phyloP scores from a whole-genome alignment of 2,888 invertebrate genomes.

The Nomada fabriciana region DNA sequence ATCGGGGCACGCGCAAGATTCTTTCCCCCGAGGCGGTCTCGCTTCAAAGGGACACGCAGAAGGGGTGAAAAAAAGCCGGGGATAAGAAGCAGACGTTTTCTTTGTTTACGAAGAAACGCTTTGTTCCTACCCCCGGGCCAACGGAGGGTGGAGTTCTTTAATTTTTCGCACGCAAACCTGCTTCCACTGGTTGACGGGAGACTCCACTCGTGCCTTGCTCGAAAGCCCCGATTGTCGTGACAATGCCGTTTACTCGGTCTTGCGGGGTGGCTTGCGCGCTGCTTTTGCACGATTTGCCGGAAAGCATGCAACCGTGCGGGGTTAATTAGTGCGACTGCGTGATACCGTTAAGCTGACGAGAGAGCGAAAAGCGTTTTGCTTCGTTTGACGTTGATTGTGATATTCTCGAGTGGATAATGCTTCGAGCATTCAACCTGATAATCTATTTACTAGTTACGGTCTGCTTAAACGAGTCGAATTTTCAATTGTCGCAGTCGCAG shows the following conservation, averaged over 20 bases:
- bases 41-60: conserved; percentile 28
- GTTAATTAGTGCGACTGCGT: not conserved
- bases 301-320: not conserved
- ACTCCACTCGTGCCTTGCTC: conserved; percentile 5
- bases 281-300: not conserved
- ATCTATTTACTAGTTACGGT: not conserved
- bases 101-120: conserved; percentile 50
- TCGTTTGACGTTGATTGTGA: not conserved
- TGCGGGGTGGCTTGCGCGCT: not conserved
- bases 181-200: conserved; percentile 17
- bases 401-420: no score
- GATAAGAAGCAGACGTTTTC: conserved; percentile 54
- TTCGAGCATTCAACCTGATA: no score
- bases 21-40: conserved; percentile 35
- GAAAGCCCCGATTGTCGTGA: conserved; percentile 18
- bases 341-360: not conserved
- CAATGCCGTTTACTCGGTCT: conserved; percentile 20
- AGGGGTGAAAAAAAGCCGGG: not conserved
- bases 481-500: no score
- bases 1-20: conserved; percentile 36
- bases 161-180: conserved; percentile 44
- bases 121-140: conserved; percentile 17
- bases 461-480: no score
- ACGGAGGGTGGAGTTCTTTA: conserved; percentile 25
- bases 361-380: not conserved